phyloP scores from a whole-genome alignment of 2,888 invertebrate genomes.

The Stratiomys singularior region DNA sequence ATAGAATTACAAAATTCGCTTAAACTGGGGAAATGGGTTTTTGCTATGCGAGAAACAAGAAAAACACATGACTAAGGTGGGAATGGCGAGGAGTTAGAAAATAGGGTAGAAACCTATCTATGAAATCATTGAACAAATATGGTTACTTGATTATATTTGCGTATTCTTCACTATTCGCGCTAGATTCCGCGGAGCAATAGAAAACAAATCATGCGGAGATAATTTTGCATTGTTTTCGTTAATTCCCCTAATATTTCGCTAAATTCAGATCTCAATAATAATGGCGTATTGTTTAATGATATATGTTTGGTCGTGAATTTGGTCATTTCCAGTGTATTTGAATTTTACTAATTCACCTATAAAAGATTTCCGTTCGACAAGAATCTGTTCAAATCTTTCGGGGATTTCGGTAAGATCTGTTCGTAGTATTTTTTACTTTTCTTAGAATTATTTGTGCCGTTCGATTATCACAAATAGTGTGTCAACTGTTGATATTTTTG shows the following conservation, averaged over 20 bases:
- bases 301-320: slow-evolving; percentile 43
- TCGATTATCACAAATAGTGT: no score
- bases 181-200: background rate
- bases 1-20: background rate
- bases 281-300: slow-evolving; percentile 49
- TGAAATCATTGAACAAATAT: slow-evolving; percentile 37
- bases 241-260: slow-evolving; percentile 41
- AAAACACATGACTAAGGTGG: background rate
- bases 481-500: no score
- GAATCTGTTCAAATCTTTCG: slow-evolving; percentile 44
- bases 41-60: no score
- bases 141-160: slow-evolving; percentile 39
- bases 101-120: background rate
- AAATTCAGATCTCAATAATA: slow-evolving; percentile 49
- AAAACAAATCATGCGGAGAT: slow-evolving; percentile 49
- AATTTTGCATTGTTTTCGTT: slow-evolving; percentile 49
- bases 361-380: slow-evolving; percentile 48
- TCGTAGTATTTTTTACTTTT: slow-evolving; percentile 38
- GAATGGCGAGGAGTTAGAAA: slow-evolving; percentile 4
- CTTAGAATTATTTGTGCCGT: background rate
- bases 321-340: slow-evolving; percentile 21
- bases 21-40: background rate
- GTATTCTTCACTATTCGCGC: slow-evolving; percentile 7
- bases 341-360: slow-evolving; percentile 48
- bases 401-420: slow-evolving; percentile 47